phyloP scores from a whole-genome alignment of 2,888 invertebrate genomes.

The Mimumesa dahlbomi region DNA sequence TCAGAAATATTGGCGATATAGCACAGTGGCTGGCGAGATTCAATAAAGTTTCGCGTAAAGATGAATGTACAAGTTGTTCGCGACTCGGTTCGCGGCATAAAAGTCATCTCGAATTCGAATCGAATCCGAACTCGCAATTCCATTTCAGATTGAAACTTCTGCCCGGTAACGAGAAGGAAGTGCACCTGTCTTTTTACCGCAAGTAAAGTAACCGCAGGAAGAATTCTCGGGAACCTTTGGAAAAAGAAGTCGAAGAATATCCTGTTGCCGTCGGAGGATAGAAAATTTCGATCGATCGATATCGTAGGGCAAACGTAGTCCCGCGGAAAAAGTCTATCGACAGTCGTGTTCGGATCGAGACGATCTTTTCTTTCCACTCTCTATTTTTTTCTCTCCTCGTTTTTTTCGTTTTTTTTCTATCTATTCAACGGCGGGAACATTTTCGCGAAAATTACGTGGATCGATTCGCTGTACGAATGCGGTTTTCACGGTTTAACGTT shows the following conservation, averaged over 20 bases:
- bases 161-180: constrained; percentile 29
- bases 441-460: background rate
- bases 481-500: too few relatives aligned
- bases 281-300: too few relatives aligned
- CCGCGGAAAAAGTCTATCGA: too few relatives aligned
- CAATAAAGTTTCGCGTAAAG: constrained; percentile 8
- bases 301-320: too few relatives aligned
- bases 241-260: background rate
- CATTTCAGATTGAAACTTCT: constrained; percentile 25
- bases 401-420: too few relatives aligned
- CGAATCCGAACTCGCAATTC: constrained; percentile 34
- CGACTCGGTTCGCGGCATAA: background rate
- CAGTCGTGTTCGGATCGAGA: too few relatives aligned
- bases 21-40: too few relatives aligned
- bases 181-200: constrained; percentile 23
- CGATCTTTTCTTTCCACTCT: too few relatives aligned
- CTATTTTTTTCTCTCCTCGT: too few relatives aligned
- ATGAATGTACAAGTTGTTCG: constrained; percentile 4
- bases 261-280: constrained; percentile 2
- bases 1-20: too few relatives aligned
- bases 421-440: constrained; percentile 5
- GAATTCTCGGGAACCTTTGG: background rate
- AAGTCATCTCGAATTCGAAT: constrained; percentile 7
- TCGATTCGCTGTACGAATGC: too few relatives aligned
- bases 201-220: background rate